Conservation (phyloP, 2,797 vertebrate species). For the Poecilia gillii region DNA sequence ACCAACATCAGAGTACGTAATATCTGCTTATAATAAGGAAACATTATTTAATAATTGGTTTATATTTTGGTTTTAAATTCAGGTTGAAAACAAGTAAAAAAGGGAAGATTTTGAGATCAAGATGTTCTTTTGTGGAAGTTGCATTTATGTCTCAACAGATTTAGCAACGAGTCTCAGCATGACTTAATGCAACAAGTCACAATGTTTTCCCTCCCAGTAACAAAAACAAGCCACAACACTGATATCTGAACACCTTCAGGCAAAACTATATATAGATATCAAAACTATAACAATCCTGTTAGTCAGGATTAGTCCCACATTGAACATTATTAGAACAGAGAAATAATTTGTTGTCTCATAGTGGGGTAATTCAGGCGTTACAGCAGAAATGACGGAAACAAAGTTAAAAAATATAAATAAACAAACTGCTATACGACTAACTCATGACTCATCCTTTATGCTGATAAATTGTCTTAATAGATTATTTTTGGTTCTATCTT, state of each 20-base stretch:
- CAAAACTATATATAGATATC: not conserved
- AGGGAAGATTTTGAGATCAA: not conserved
- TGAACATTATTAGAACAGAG: not conserved
- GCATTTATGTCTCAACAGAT: not conserved
- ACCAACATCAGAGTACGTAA: too few species aligned
- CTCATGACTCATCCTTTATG: too few species aligned
- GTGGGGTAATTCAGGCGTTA: too few species aligned
- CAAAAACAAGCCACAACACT: not conserved
- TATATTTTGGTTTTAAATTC: too few species aligned
- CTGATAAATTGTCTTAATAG: too few species aligned
- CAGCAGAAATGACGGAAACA: too few species aligned
- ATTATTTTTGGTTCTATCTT: too few species aligned
- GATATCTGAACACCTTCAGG: not conserved
- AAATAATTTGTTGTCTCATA: not conserved
- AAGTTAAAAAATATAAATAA: too few species aligned
- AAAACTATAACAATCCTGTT: not conserved
- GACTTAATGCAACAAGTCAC: not conserved
- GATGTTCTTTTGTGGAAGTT: not conserved
- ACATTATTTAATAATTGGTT: too few species aligned
- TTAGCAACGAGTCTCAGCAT: not conserved
- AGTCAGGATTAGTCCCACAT: not conserved
- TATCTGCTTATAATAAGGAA: too few species aligned
- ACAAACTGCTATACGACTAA: too few species aligned
- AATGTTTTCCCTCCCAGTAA: slow-evolving; percentile 2
- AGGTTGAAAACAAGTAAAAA: not conserved